phyloP scores from a whole-genome alignment of 1,140 invertebrate species.

The Branchinecta lynchi region DNA sequence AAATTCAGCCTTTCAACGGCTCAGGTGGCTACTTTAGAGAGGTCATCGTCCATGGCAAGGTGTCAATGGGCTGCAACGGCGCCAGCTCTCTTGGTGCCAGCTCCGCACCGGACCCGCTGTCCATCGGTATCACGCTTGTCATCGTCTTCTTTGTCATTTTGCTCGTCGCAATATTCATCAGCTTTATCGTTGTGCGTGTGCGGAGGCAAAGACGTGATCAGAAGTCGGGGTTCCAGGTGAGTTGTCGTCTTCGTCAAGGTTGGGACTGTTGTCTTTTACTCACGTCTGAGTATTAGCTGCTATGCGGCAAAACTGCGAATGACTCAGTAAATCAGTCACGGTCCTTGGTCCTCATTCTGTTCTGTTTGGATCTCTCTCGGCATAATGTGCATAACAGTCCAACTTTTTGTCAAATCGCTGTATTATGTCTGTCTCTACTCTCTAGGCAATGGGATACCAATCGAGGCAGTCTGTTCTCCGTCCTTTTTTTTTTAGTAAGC shows the following conservation, averaged over 20 bases:
- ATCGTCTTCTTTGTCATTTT: conserved; percentile 85
- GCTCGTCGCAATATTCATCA: conserved; percentile 68
- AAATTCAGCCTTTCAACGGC: conserved; percentile 73
- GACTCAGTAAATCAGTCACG: no score
- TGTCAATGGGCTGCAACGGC: conserved; percentile 50
- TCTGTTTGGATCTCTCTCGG: no score
- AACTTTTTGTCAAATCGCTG: no score
- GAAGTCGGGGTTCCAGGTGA: conserved; percentile 25
- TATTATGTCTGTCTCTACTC: no score
- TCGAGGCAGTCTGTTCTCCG: no score
- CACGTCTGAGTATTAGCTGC: no score
- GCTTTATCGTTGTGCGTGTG: conserved; percentile 72
- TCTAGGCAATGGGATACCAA: no score
- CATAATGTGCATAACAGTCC: no score
- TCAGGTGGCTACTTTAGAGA: conserved; percentile 50
- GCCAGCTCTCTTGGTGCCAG: conserved; percentile 32
- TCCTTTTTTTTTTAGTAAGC: no score
- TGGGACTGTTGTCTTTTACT: background rate
- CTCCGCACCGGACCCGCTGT: conserved; percentile 63
- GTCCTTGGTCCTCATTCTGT: no score
- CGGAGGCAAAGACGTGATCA: conserved; percentile 70
- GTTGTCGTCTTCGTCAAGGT: background rate
- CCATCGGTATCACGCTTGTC: conserved; percentile 76
- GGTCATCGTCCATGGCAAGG: conserved; percentile 47
- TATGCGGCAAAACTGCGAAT: no score